phyloP scores from a whole-genome alignment of 1,140 invertebrate species.

The Eulimnadia texana region DNA sequence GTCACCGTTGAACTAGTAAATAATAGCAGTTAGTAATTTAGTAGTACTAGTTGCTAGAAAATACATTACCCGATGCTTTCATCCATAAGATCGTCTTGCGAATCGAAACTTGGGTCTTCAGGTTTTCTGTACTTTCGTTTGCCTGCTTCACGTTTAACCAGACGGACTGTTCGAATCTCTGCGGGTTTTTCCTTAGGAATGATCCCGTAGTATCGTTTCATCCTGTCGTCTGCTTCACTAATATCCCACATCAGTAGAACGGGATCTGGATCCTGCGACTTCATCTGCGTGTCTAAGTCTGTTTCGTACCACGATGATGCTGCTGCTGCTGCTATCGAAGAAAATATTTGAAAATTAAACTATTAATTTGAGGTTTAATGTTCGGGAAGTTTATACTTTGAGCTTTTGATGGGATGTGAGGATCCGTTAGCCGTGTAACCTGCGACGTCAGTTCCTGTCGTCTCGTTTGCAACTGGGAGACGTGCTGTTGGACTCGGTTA shows the following conservation, averaged over 20 bases:
- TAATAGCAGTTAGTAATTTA: not conserved
- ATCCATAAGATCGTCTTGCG: slow-evolving; percentile 8
- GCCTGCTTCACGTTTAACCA: slow-evolving; percentile 82
- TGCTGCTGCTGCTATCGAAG: slow-evolving; percentile 24
- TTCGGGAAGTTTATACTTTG: not conserved
- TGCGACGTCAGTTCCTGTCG: slow-evolving; percentile 2
- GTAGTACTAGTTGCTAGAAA: no score
- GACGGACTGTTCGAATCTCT: slow-evolving; percentile 81
- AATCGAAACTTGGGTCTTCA: slow-evolving; percentile 11
- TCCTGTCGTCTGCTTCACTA: slow-evolving; percentile 40
- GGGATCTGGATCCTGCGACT: slow-evolving; percentile 37
- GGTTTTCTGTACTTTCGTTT: slow-evolving; percentile 39
- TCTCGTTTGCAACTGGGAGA: slow-evolving; percentile 8
- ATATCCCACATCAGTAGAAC: slow-evolving; percentile 28
- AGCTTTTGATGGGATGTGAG: not conserved
- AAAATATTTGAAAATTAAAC: slow-evolving; percentile 5
- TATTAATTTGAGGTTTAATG: no score
- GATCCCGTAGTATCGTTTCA: slow-evolving; percentile 43
- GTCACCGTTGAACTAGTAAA: slow-evolving; percentile 19
- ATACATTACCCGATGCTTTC: not conserved
- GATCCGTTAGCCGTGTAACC: not conserved
- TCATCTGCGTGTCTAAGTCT: slow-evolving; percentile 66
- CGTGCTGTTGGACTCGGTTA: slow-evolving; percentile 12
- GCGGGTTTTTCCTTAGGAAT: slow-evolving; percentile 57
- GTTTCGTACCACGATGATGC: slow-evolving; percentile 61